Evolutionary conservation across 2,113 vertebrate species (phyloP).

Genomic region (Ictalurus furcatus): DNA sequence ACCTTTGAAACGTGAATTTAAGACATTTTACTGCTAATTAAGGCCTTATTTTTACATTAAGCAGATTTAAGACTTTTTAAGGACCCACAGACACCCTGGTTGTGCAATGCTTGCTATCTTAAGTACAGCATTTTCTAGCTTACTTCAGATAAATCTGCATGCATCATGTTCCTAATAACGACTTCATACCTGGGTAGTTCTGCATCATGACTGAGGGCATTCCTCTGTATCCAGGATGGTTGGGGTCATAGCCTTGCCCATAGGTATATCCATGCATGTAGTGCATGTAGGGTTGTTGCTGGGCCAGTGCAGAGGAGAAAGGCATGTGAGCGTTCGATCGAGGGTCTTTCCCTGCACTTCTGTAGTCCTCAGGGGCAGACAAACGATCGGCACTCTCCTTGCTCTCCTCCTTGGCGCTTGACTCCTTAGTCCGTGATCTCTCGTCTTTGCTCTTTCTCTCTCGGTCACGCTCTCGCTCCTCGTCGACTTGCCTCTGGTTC

Average conservation of each 20-base stretch:
- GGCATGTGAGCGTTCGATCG: slow-evolving; percentile 89
- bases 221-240: slow-evolving; percentile 92
- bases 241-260: slow-evolving; percentile 94
- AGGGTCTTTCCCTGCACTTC: slow-evolving; percentile 87
- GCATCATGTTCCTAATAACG: neutral
- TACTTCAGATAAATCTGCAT: too few species aligned
- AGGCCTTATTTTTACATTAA: too few species aligned
- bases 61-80: too few species aligned
- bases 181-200: slow-evolving; percentile 91
- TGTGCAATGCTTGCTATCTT: slow-evolving; percentile 7
- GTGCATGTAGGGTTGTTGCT: slow-evolving; percentile 97
- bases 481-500: slow-evolving; percentile 85
- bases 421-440: slow-evolving; percentile 84
- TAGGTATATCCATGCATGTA: slow-evolving; percentile 99
- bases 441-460: slow-evolving; percentile 96
- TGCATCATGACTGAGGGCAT: slow-evolving; percentile 99
- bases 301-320: slow-evolving; percentile 90
- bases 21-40: too few species aligned
- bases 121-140: neutral
- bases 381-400: slow-evolving; percentile 85
- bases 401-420: slow-evolving; percentile 82
- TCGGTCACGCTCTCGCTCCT: slow-evolving; percentile 83
- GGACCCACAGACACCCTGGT: too few species aligned
- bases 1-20: too few species aligned
- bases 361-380: slow-evolving; percentile 83